Percentiles rank a stretch among this genome's conserved stretches.
phyloP scores from a whole-genome alignment of 2,888 invertebrate genomes.

The Pristionchus japonicus region DNA sequence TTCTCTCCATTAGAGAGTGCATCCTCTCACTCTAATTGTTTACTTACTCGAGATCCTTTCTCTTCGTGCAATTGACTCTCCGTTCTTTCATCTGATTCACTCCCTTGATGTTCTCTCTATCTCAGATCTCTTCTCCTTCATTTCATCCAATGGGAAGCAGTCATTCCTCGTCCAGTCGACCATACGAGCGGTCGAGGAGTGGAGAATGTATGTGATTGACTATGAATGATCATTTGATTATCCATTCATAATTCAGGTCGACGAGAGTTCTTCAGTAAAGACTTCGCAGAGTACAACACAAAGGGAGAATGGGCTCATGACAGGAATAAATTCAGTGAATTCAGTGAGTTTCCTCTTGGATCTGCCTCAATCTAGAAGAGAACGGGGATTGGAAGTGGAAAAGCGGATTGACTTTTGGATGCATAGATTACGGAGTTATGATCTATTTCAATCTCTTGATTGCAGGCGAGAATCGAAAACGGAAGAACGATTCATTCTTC shows the following conservation, averaged over 20 bases:
- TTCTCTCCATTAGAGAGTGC: neutral
- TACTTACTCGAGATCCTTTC: neutral
- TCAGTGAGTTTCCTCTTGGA: neutral
- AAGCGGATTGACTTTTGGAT: neutral
- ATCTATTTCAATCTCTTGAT: neutral
- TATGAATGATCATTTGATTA: neutral
- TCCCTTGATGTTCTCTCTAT: neutral
- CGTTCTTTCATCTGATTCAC: neutral
- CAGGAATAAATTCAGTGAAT: slow-evolving; percentile 40
- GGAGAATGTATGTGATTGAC: slow-evolving; percentile 5
- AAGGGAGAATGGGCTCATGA: slow-evolving; percentile 22
- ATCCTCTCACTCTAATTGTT: neutral
- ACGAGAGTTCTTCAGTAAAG: slow-evolving; percentile 37
- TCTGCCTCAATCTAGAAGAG: neutral
- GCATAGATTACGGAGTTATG: neutral
- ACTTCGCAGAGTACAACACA: slow-evolving; percentile 46
- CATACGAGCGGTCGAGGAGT: slow-evolving; percentile 9
- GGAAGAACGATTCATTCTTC: slow-evolving; percentile 3
- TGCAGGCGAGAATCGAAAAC: neutral
- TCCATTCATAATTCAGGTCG: slow-evolving; percentile 2
- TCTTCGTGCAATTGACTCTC: neutral
- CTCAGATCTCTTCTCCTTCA: neutral
- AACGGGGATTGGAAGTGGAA: neutral
- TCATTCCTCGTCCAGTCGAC: neutral
- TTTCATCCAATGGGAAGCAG: neutral